Percentiles rank a stretch among this genome's conserved stretches.
phyloP scores from a whole-genome alignment of 2,797 vertebrate genomes.

The Bufotes viridis region DNA sequence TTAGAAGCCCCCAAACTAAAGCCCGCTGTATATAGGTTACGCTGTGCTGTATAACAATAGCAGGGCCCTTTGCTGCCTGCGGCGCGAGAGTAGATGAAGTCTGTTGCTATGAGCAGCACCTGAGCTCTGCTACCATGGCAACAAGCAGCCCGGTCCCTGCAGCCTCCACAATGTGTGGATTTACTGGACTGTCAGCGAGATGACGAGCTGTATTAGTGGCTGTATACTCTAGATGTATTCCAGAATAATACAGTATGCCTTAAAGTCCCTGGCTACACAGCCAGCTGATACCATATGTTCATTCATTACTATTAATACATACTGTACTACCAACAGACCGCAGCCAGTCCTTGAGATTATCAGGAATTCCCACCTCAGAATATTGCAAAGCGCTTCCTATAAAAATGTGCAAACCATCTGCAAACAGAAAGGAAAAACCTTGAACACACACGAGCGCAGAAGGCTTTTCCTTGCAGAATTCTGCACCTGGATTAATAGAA shows the following conservation, averaged over 20 bases:
- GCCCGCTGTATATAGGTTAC: conserved; percentile 9
- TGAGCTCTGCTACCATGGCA: conserved; percentile 60
- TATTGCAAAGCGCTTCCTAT: conserved; percentile 1
- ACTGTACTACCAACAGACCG: neutral
- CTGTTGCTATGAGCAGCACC: conserved; percentile 58
- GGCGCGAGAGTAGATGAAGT: conserved; percentile 9
- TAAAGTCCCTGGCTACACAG: neutral
- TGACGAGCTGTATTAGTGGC: neutral
- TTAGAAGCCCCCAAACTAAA: neutral
- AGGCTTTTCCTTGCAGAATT: conserved; percentile 1
- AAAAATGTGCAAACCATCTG: neutral
- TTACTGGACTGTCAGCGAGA: conserved; percentile 13
- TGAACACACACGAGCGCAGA: neutral
- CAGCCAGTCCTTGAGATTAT: neutral
- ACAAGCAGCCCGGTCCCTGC: conserved; percentile 23
- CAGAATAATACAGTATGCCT: neutral
- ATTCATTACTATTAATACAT: neutral
- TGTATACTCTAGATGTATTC: neutral
- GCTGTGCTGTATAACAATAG: neutral
- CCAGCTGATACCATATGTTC: neutral
- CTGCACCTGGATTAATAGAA: conserved; percentile 30
- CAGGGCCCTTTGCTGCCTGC: conserved; percentile 28
- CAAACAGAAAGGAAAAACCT: conserved; percentile 4
- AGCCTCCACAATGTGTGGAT: conserved; percentile 20
- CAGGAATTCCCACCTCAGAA: neutral